These are phyloP conservation scores for Petrosia ficiformis DNA, from an alignment of 37 sponge, comb jelly and placozoan genomes.

Conservation along the genomic window DNA sequence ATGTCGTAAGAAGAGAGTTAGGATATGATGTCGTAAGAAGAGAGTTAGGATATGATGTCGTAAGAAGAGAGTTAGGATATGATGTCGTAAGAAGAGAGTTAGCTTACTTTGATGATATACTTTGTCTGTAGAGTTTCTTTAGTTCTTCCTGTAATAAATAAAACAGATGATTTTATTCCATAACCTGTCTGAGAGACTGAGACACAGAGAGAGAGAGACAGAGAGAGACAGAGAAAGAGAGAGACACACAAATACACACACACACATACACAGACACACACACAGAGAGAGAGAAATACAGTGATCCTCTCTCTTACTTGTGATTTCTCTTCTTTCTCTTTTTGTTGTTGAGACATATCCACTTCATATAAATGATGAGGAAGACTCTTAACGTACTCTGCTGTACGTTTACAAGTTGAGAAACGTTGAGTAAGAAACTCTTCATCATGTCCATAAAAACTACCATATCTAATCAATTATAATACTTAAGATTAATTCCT, in stretches of 20 bases:
- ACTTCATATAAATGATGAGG: slow-evolving; percentile 66
- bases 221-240: too few relatives aligned
- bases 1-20: too few relatives aligned
- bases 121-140: slow-evolving; percentile 47
- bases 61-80: too few relatives aligned
- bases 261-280: background rate
- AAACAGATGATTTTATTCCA: background rate
- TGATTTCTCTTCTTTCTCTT: slow-evolving; percentile 12
- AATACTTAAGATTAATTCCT: background rate
- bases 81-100: too few relatives aligned
- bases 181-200: background rate
- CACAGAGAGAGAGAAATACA: background rate
- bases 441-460: slow-evolving; percentile 72
- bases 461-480: slow-evolving; percentile 33
- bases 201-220: too few relatives aligned
- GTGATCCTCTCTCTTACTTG: background rate
- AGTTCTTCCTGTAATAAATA: slow-evolving; percentile 27
- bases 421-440: slow-evolving; percentile 34
- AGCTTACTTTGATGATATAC: slow-evolving; percentile 57
- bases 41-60: too few relatives aligned
- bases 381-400: slow-evolving; percentile 49
- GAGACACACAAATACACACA: too few relatives aligned
- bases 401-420: slow-evolving; percentile 47
- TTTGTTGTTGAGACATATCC: slow-evolving; percentile 34
- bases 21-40: too few relatives aligned